These are phyloP conservation scores for Marmota flaviventris DNA, from an alignment of 2,113 vertebrate species.

Conservation along the genomic window DNA sequence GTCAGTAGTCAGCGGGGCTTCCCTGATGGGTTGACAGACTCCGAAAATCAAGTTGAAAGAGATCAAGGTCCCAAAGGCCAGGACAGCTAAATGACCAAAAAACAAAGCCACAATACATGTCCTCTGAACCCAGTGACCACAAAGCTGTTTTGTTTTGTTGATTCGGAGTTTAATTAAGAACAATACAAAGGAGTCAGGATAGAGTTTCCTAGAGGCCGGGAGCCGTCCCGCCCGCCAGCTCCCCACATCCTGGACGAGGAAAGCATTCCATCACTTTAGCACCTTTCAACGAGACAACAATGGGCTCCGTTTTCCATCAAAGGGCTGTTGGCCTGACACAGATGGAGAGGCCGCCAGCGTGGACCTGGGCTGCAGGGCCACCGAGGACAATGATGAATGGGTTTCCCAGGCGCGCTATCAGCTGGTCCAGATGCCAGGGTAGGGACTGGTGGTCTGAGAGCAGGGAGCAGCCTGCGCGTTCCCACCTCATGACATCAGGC, in stretches of 20 bases:
- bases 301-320: slow-evolving; percentile 42
- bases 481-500: slow-evolving; percentile 63
- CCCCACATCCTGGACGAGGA: slow-evolving; percentile 56
- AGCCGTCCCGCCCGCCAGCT: background rate
- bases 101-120: background rate
- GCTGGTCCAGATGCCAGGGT: background rate
- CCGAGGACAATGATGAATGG: background rate
- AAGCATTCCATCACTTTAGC: slow-evolving; percentile 52
- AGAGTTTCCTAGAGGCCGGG: slow-evolving; percentile 20
- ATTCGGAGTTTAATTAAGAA: slow-evolving; percentile 64
- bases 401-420: slow-evolving; percentile 61
- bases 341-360: background rate
- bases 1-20: background rate
- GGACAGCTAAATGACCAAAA: background rate
- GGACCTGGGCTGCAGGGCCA: background rate
- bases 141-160: background rate
- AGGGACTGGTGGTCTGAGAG: background rate
- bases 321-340: slow-evolving; percentile 48
- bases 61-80: background rate
- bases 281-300: slow-evolving; percentile 66
- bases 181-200: slow-evolving; percentile 58
- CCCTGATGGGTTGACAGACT: background rate
- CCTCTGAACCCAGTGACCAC: slow-evolving; percentile 18
- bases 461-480: background rate
- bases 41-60: background rate